Percentiles rank a stretch among this genome's conserved stretches.
These are phyloP conservation scores for Drosophila pseudotalamancana DNA, from an alignment of 2,888 invertebrate species.

Conservation along the genomic window DNA sequence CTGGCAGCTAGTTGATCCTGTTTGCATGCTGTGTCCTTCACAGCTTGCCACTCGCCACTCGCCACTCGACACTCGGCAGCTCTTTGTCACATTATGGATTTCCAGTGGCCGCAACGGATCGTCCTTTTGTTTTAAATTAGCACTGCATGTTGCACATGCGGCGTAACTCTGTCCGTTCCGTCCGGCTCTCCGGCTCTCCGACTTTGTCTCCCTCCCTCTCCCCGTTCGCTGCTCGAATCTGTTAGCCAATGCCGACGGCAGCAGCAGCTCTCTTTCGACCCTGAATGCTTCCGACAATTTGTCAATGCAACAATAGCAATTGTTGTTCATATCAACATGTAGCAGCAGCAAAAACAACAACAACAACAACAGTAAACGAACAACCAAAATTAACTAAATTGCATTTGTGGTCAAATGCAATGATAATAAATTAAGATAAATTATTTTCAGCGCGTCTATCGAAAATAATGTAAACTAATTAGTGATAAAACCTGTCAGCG, in stretches of 20 bases:
- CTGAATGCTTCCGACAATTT: conserved; percentile 63
- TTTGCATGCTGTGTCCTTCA: conserved; percentile 78
- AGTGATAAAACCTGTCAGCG: conserved; percentile 71
- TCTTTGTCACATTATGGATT: conserved; percentile 51
- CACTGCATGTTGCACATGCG: conserved; percentile 77
- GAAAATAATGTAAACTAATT: conserved; percentile 73
- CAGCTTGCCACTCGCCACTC: conserved; percentile 49
- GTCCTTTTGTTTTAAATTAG: conserved; percentile 75
- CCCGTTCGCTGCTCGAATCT: conserved; percentile 1
- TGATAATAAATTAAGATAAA: conserved; percentile 76
- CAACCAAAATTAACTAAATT: conserved; percentile 67
- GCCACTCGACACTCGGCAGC: conserved; percentile 9
- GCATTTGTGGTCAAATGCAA: conserved; percentile 72
- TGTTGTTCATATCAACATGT: conserved; percentile 40
- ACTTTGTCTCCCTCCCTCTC: neutral
- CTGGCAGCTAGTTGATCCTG: conserved; percentile 71
- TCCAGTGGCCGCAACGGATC: conserved; percentile 61
- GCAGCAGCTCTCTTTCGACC: conserved; percentile 9
- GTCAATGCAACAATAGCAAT: conserved; percentile 57
- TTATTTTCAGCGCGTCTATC: conserved; percentile 54
- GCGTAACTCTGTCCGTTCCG: conserved; percentile 22
- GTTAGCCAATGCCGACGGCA: conserved; percentile 37
- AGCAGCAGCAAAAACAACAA: conserved; percentile 25
- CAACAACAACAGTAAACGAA: conserved; percentile 13
- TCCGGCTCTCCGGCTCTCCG: conserved; percentile 2